Base-by-base conservation (phyloP, 1,140 invertebrate genomes). In the Streblospio benedicti region DNA sequence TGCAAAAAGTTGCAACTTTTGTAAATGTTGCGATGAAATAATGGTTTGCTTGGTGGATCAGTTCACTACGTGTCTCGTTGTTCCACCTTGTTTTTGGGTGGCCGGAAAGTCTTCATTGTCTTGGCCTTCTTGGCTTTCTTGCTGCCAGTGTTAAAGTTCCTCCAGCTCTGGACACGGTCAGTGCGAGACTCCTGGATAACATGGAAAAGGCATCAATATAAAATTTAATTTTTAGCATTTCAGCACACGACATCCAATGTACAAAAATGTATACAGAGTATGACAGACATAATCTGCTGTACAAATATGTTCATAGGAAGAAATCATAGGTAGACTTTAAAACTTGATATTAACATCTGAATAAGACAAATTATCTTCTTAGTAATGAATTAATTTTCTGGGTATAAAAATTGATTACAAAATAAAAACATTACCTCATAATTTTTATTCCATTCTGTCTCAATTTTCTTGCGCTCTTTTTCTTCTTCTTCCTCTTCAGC, bases 391-490 rank as follows among this genome's bases (percentile, higher is more conserved):
- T 12, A 41, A 41, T 12, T 12, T 18, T 41, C 9, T 18, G 9
- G 35, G 23, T 49, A 14, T 18, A 9, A 20, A 4, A 20, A 16
- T n/a, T n/a, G 2, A 23, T 27, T 4, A 28, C 28, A 51, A 14
- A 51, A 51, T 18, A 2, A 20, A 20, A 58, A 31, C 51, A 64
- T 76, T 73, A 88, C 88, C 80, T 98, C 94, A 83, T 94, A 98
- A 81, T 97, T 98, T 72, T 94, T 92, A 62, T 94, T 88, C 93
- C 93, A 97, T 77, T 97, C 93, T 68, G 90, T 88, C 70, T 95
- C 88, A 50, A 88, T 76, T 55, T 91, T 89, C 59, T 86, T 84
- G 69, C 88, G 87, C 70, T 94, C 91, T 77, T 95, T 92, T 59
- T 90, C 90, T 60, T 91, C 88, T 51, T 93, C 86, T 82, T 97